Conservation (phyloP, 2,888 invertebrate species). For the Zygothrica quintamaculata region DNA sequence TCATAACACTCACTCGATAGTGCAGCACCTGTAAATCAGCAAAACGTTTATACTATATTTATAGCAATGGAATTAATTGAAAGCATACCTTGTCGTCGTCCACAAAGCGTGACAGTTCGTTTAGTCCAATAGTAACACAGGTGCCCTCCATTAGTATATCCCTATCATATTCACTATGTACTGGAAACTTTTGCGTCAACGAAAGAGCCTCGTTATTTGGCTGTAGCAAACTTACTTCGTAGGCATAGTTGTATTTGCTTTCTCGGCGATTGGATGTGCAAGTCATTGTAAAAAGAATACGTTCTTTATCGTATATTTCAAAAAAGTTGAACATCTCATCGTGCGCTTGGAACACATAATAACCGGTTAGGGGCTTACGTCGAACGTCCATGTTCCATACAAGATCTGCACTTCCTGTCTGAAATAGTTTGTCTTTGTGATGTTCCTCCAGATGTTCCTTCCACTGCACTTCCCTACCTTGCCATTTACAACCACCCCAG, state of each 20-base stretch:
- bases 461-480: conserved; percentile 87
- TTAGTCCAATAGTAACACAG: conserved; percentile 79
- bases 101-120: conserved; percentile 81
- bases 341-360: conserved; percentile 82
- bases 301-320: conserved; percentile 82
- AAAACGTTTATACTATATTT: not conserved
- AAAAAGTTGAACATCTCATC: conserved; percentile 84
- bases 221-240: conserved; percentile 82
- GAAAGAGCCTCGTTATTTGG: conserved; percentile 82
- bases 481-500: conserved; percentile 86
- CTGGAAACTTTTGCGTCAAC: conserved; percentile 83
- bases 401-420: conserved; percentile 58
- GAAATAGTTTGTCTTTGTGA: conserved; percentile 85
- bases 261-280: conserved; percentile 81
- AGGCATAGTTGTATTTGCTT: conserved; percentile 81
- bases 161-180: conserved; percentile 83
- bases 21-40: conserved; percentile 68
- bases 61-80: too few relatives aligned
- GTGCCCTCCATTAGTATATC: conserved; percentile 83
- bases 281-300: conserved; percentile 83
- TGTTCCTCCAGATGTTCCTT: conserved; percentile 86
- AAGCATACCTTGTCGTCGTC: conserved; percentile 80
- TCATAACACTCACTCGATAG: conserved; percentile 79
- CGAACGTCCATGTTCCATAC: conserved; percentile 80
- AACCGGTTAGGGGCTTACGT: conserved; percentile 82